Percentiles rank a stretch among this genome's conserved stretches.
Conservation (phyloP, 2,113 vertebrate species). For the Anguilla japonica region DNA sequence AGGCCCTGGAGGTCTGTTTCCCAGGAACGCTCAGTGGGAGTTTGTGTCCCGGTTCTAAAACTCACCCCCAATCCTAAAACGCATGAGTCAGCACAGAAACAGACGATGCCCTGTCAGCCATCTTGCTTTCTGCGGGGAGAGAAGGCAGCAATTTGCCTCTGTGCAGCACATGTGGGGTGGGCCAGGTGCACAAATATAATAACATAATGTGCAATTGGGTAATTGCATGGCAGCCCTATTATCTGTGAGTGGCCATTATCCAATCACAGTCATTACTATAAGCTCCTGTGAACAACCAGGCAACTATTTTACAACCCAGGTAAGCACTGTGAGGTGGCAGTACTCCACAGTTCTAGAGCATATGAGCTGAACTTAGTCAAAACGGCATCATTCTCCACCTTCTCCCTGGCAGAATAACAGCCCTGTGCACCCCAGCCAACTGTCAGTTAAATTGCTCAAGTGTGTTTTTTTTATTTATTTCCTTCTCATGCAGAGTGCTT, state of each 20-base stretch:
- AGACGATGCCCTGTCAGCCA: background rate
- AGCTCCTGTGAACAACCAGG: background rate
- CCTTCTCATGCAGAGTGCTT: background rate
- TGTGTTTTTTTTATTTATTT: background rate
- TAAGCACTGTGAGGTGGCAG: background rate
- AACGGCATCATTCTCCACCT: background rate
- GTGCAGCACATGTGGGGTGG: background rate
- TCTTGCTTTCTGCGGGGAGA: background rate
- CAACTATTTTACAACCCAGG: background rate
- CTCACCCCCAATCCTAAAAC: background rate
- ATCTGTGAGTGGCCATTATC: background rate
- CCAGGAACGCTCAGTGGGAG: slow-evolving; percentile 2
- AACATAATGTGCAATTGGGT: background rate
- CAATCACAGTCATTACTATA: background rate
- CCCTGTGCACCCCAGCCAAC: background rate
- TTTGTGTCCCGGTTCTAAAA: background rate
- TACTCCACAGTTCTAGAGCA: background rate
- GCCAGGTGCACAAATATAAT: background rate
- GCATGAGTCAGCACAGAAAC: background rate
- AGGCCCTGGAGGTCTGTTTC: slow-evolving; percentile 6
- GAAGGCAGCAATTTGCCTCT: background rate
- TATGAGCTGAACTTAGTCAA: background rate
- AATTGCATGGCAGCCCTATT: background rate
- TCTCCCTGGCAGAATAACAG: background rate
- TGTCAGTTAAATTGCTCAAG: background rate